Base-by-base conservation (phyloP, 2,113 vertebrate species). In the Apistogramma diplotaenia region DNA sequence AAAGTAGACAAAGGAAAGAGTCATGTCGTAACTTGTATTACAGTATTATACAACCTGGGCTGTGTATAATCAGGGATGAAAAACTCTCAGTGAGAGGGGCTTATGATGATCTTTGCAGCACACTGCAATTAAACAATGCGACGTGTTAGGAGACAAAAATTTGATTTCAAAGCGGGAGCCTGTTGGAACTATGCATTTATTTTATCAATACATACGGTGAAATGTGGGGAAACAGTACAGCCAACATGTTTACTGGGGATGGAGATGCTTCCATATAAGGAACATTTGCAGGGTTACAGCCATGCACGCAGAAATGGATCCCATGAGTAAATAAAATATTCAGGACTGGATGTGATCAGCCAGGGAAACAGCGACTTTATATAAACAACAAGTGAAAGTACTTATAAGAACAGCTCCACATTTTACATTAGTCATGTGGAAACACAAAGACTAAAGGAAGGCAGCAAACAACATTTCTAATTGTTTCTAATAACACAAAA, bases 401-500 rank as follows among this genome's bases (percentile, higher is more conserved):
- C 59, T 1, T 54, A 21, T 13, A 57, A 56, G 29, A 29, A 78
- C 35, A 51, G 25, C 43, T 29, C 65, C 18, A n/a, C n/a, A n/a
- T n/a, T n/a, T n/a, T n/a, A n/a, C n/a, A n/a, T n/a, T n/a, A n/a
- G n/a, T n/a, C n/a, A n/a, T n/a, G n/a, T n/a, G n/a, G n/a, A n/a
- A n/a, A n/a, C n/a, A n/a, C n/a, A n/a, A n/a, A n/a, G n/a, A n/a
- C n/a, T n/a, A n/a, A n/a, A n/a, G n/a, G n/a, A n/a, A n/a, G 0
- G 1, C 1, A 3, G 25, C 8, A 43, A 54, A 82, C 16, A 79
- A 21, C 10, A 37, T 13, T 79, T 74, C 81, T 79, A 33, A 53
- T 81, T 78, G 35, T 67, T 56, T 40, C 55, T 61, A 86, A 84
- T 43, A 79, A 77, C 43, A 81, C 79, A 72, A 58, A 58, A 23